Evolutionary conservation across 1,140 invertebrate genomes (phyloP).

Genomic region (Polypedilum pembai): DNA sequence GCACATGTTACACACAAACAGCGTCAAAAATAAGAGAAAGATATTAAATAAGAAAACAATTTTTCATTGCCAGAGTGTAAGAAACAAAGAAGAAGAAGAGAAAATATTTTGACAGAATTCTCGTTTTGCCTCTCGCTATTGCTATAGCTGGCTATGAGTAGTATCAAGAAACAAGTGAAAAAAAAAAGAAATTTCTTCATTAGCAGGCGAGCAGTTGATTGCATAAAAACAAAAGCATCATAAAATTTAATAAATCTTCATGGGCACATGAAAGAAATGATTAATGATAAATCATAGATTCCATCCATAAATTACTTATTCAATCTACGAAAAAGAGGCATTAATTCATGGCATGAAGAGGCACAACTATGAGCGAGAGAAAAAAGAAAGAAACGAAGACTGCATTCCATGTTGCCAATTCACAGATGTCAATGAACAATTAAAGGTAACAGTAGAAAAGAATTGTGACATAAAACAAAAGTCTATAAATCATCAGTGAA

Average conservation of each 20-base stretch:
- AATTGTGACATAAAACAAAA: neutral
- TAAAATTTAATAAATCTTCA: slow-evolving; percentile 15
- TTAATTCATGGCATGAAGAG: slow-evolving; percentile 17
- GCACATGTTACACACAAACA: neutral
- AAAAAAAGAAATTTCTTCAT: slow-evolving; percentile 11
- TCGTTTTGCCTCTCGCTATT: neutral
- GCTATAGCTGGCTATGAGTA: no score
- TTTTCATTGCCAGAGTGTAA: slow-evolving; percentile 3
- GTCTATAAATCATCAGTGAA: slow-evolving; percentile 6
- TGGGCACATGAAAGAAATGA: neutral
- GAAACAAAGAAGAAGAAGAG: neutral
- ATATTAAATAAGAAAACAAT: slow-evolving; percentile 1
- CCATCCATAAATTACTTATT: slow-evolving; percentile 18
- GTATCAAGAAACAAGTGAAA: neutral
- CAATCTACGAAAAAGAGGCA: neutral
- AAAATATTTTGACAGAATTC: slow-evolving; percentile 11
- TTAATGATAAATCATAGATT: slow-evolving; percentile 14
- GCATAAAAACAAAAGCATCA: slow-evolving; percentile 4
- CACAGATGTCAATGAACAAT: slow-evolving; percentile 17
- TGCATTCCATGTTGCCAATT: slow-evolving; percentile 14
- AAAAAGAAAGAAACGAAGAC: neutral
- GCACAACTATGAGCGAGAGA: neutral
- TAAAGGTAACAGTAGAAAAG: slow-evolving; percentile 1
- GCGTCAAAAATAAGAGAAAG: neutral
- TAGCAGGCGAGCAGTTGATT: neutral